Conservation (phyloP, 2,797 vertebrate genomes). For the Bradypus variegatus region DNA sequence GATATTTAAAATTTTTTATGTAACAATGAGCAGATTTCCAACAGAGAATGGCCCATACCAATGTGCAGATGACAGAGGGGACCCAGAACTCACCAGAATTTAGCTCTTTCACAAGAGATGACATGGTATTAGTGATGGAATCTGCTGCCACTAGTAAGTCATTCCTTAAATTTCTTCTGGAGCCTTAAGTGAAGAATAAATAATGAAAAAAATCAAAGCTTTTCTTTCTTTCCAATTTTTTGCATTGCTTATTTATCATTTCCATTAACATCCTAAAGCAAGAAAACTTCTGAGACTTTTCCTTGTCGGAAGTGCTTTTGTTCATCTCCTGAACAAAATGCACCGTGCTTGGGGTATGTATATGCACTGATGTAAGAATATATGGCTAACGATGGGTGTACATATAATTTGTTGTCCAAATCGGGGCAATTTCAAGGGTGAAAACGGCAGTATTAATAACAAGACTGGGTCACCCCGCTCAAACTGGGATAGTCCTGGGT, state of each 20-base stretch:
- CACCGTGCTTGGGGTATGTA: not conserved
- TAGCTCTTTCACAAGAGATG: slow-evolving; percentile 94
- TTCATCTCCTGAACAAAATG: not conserved
- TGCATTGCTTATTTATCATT: not conserved
- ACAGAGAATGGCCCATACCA: not conserved
- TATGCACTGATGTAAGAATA: not conserved
- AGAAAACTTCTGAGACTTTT: not conserved
- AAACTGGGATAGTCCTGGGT: not conserved
- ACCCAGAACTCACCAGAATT: slow-evolving; percentile 85
- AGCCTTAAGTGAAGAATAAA: slow-evolving; percentile 78
- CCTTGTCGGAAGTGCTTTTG: not conserved
- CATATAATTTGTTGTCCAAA: not conserved
- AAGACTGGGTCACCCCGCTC: not conserved
- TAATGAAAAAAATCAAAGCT: slow-evolving; percentile 7
- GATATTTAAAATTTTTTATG: not conserved
- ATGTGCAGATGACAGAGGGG: not conserved
- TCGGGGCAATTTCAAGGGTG: not conserved
- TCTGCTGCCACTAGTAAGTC: slow-evolving; percentile 97
- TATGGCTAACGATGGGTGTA: not conserved
- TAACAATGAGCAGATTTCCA: not conserved
- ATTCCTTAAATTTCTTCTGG: slow-evolving; percentile 95
- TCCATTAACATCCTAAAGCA: not conserved
- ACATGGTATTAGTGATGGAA: slow-evolving; percentile 99
- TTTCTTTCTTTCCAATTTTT: not conserved
- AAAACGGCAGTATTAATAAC: not conserved